Evolutionary conservation across 2,888 invertebrate genomes (phyloP).

Genomic region (Melipona beecheii): DNA sequence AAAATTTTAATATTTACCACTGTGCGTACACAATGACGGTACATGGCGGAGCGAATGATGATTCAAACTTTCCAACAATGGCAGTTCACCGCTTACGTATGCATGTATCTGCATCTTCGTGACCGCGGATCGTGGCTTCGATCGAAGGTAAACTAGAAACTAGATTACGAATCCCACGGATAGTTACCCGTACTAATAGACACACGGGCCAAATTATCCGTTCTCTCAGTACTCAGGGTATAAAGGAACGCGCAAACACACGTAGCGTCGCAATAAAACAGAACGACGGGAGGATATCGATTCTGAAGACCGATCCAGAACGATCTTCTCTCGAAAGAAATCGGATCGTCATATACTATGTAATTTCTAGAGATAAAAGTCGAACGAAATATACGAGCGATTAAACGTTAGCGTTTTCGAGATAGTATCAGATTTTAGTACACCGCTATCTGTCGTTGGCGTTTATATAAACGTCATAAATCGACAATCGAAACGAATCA

Average conservation of each 20-base stretch:
- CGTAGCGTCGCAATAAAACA: background rate
- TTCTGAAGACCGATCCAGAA: background rate
- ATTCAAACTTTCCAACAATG: constrained; percentile 64
- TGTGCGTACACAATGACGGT: constrained; percentile 16
- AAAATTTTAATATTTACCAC: constrained; percentile 45
- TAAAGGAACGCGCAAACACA: constrained; percentile 14
- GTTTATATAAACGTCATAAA: constrained; percentile 53
- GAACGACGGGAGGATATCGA: background rate
- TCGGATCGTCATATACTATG: background rate
- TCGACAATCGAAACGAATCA: constrained; percentile 22
- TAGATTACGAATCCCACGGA: constrained; percentile 77
- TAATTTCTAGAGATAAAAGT: background rate
- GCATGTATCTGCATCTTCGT: constrained; percentile 43
- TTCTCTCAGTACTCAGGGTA: constrained; percentile 19
- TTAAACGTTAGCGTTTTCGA: background rate
- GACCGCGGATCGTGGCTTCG: constrained; percentile 63
- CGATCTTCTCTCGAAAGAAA: background rate
- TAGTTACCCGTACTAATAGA: constrained; percentile 76
- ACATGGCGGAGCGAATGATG: constrained; percentile 59
- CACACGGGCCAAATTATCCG: constrained; percentile 64
- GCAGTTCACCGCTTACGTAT: constrained; percentile 46
- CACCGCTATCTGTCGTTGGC: background rate
- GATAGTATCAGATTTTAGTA: constrained; percentile 8
- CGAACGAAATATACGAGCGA: background rate
- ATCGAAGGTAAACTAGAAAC: constrained; percentile 76